Evolutionary conservation across 2,888 invertebrate genomes (phyloP).

Genomic region (Oasisia sp.): DNA sequence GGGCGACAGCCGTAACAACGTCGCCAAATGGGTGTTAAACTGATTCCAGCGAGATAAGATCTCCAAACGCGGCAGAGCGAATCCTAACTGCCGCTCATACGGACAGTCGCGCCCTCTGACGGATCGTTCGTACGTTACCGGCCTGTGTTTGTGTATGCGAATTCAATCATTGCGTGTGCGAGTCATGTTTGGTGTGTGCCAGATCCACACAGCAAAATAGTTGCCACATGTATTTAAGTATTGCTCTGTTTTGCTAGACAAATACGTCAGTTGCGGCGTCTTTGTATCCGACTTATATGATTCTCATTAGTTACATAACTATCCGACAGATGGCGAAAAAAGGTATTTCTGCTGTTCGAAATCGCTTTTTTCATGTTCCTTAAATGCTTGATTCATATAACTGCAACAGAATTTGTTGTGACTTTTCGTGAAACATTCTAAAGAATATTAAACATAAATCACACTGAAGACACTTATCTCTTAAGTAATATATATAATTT

Average conservation of each 20-base stretch:
- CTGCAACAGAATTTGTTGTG: no score
- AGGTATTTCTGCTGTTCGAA: not conserved
- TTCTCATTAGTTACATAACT: not conserved
- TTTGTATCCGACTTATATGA: not conserved
- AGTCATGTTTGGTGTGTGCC: not conserved
- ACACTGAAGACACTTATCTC: no score
- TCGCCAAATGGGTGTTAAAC: not conserved
- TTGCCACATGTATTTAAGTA: not conserved
- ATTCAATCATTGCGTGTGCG: not conserved
- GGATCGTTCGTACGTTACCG: not conserved
- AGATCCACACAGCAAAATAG: not conserved
- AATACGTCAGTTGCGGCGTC: not conserved
- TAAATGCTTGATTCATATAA: no score
- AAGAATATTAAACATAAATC: no score
- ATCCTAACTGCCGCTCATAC: not conserved
- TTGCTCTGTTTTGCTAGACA: not conserved
- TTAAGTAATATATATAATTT: no score
- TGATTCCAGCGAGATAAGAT: constrained; percentile 3
- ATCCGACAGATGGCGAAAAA: not conserved
- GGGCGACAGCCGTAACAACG: not conserved
- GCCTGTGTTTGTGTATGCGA: not conserved
- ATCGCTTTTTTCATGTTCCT: no score
- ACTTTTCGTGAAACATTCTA: no score
- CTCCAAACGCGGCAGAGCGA: not conserved
- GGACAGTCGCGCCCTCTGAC: not conserved